Evolutionary conservation across 1,140 invertebrate species (phyloP).

Genomic region (Harlomillsia oculata): DNA sequence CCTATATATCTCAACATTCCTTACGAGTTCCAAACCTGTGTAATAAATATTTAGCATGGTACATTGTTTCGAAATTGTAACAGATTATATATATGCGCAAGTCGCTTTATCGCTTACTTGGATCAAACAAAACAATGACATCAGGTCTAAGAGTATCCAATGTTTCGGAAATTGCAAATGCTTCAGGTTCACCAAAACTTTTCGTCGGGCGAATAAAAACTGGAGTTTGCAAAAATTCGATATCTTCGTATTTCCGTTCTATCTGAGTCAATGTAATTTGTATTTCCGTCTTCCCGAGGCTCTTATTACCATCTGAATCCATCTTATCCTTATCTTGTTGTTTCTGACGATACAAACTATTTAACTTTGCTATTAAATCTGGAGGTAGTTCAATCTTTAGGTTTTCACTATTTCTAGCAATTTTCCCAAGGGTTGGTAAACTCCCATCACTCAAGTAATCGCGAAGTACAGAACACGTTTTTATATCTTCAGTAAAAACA

Average conservation of each 20-base stretch:
- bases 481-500: slow-evolving; percentile 71
- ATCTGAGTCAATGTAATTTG: slow-evolving; percentile 40
- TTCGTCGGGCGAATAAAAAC: slow-evolving; percentile 67
- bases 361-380: slow-evolving; percentile 40
- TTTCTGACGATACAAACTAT: slow-evolving; percentile 42
- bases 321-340: slow-evolving; percentile 37
- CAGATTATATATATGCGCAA: slow-evolving; percentile 9
- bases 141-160: slow-evolving; percentile 60
- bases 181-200: slow-evolving; percentile 50
- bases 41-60: slow-evolving; percentile 6
- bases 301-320: slow-evolving; percentile 25
- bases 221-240: slow-evolving; percentile 45
- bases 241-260: slow-evolving; percentile 32
- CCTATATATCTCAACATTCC: slow-evolving; percentile 55
- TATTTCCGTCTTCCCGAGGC: slow-evolving; percentile 16
- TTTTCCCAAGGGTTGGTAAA: slow-evolving; percentile 45
- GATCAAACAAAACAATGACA: slow-evolving; percentile 84
- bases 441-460: slow-evolving; percentile 42
- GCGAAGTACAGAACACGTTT: slow-evolving; percentile 66
- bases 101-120: slow-evolving; percentile 63
- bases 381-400: slow-evolving; percentile 28
- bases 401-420: slow-evolving; percentile 42
- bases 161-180: slow-evolving; percentile 54
- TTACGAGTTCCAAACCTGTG: slow-evolving; percentile 30
- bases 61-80: neutral